A percentile compares a stretch with the other conserved stretches of the same genome.
Evolutionary conservation across 30 jellyfish, hydroid and myxozoan genomes (phyloP).

Genomic region (Chrysaora quinquecirrha): DNA sequence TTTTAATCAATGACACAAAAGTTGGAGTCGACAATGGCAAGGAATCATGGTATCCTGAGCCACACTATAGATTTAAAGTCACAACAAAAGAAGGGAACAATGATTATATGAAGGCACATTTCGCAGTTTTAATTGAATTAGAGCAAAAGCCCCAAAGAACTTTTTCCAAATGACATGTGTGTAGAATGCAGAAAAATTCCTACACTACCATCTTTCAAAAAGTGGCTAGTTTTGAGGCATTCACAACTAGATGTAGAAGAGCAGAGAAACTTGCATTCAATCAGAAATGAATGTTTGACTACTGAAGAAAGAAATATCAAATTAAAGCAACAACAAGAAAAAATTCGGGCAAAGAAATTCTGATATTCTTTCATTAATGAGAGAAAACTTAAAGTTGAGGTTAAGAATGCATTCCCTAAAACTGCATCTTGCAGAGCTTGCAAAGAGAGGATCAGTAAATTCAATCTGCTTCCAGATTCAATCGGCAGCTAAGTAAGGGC

Average conservation of each 20-base stretch:
- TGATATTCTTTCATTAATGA: neutral
- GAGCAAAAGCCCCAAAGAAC: neutral
- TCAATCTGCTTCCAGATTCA: neutral
- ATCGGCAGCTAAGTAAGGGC: neutral
- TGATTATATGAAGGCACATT: neutral
- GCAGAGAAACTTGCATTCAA: neutral
- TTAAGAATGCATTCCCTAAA: neutral
- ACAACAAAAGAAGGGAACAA: neutral
- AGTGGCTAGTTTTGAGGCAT: neutral
- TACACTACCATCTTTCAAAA: neutral
- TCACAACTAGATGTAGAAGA: neutral
- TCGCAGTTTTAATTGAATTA: neutral
- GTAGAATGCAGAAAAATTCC: neutral
- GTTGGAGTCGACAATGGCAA: neutral
- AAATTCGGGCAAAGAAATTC: neutral
- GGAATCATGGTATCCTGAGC: conserved; percentile 11
- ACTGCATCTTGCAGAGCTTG: neutral
- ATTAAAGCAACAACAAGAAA: neutral
- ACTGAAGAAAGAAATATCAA: neutral
- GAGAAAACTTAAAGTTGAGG: neutral
- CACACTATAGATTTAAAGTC: neutral
- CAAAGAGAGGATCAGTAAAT: conserved; percentile 5
- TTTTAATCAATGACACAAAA: neutral
- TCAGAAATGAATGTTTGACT: neutral
- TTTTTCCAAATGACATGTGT: neutral